These are phyloP conservation scores for Coracopsis vasa DNA, from an alignment of 2,113 vertebrate species.

Conservation along the genomic window DNA sequence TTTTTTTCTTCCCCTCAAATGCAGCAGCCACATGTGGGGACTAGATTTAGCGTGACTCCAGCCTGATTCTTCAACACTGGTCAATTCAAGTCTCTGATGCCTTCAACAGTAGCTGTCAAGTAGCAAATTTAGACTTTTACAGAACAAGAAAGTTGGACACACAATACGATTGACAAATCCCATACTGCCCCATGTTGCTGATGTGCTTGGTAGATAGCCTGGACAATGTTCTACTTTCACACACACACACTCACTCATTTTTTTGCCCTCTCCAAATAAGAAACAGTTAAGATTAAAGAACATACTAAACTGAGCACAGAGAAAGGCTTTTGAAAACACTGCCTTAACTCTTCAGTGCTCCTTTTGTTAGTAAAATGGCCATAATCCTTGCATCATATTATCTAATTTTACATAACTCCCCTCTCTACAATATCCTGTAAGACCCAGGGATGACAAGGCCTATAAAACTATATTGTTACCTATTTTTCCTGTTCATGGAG, in stretches of 20 bases:
- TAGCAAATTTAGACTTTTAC: neutral
- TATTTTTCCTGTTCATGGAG: neutral
- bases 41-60: neutral
- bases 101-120: neutral
- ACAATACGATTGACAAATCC: neutral
- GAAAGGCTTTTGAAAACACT: neutral
- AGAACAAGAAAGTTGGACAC: neutral
- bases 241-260: neutral
- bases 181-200: neutral
- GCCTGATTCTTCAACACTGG: neutral
- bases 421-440: neutral
- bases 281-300: neutral
- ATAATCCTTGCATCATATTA: neutral
- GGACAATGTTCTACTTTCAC: neutral
- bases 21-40: neutral
- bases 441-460: neutral
- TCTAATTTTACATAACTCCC: neutral
- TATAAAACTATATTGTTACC: neutral
- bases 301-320: neutral
- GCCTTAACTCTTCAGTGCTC: neutral
- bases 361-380: neutral
- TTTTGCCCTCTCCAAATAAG: neutral
- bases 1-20: neutral
- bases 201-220: neutral
- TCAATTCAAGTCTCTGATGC: neutral